These are phyloP conservation scores for Hanleya hanleyi DNA, from an alignment of 2,888 invertebrate species.

Conservation along the genomic window DNA sequence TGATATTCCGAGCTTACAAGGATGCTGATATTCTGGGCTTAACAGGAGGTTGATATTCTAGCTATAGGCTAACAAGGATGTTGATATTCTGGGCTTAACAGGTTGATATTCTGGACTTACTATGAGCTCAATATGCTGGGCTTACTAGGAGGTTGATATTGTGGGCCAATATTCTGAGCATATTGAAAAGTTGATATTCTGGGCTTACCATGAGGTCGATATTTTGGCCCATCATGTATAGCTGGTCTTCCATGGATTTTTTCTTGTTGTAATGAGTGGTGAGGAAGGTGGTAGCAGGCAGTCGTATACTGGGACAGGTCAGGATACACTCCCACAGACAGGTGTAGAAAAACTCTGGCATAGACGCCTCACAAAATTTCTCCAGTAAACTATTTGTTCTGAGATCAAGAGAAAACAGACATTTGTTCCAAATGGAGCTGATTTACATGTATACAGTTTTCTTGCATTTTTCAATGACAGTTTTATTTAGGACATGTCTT, in stretches of 20 bases:
- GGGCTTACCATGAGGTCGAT: slow-evolving; percentile 86
- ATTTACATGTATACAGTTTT: neutral
- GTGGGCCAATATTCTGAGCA: too few species aligned
- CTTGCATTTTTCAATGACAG: neutral
- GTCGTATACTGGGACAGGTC: slow-evolving; percentile 85
- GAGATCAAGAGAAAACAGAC: slow-evolving; percentile 15
- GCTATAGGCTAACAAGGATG: too few species aligned
- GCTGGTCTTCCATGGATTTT: slow-evolving; percentile 85
- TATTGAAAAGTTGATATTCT: too few species aligned
- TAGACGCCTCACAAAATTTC: slow-evolving; percentile 85
- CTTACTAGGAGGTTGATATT: too few species aligned
- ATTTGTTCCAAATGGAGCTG: too few species aligned
- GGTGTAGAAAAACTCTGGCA: slow-evolving; percentile 86
- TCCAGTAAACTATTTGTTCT: slow-evolving; percentile 76
- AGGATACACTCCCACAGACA: slow-evolving; percentile 91
- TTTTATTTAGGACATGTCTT: too few species aligned
- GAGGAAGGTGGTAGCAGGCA: slow-evolving; percentile 87
- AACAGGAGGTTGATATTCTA: too few species aligned
- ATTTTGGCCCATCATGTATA: slow-evolving; percentile 87
- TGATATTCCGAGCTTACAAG: too few species aligned
- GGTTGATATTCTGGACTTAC: too few species aligned
- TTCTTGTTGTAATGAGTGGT: slow-evolving; percentile 86
- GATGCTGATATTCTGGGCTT: too few species aligned
- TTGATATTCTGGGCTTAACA: too few species aligned
- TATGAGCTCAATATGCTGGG: too few species aligned